phyloP scores from a whole-genome alignment of 2,888 invertebrate species.

The Hoplodrina ambigua region DNA sequence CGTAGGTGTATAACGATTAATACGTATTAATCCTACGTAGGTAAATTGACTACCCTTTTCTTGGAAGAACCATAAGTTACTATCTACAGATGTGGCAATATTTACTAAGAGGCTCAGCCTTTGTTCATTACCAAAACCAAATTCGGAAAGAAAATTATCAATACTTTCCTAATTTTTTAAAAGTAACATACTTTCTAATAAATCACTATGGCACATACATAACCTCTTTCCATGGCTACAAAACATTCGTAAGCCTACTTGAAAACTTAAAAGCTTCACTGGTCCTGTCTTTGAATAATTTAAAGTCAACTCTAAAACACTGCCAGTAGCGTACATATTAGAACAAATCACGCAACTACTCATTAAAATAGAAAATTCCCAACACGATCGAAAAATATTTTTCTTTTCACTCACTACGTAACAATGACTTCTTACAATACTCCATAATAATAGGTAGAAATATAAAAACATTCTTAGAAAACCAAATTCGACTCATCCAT shows the following conservation, averaged over 20 bases:
- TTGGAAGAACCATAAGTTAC: neutral
- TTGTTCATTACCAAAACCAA: conserved; percentile 10
- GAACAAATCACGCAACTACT: no score
- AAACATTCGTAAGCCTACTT: neutral
- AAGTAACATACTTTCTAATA: conserved; percentile 43
- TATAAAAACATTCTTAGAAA: conserved; percentile 13
- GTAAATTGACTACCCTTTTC: no score
- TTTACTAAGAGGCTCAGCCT: conserved; percentile 11
- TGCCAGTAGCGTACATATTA: neutral
- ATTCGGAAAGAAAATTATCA: conserved; percentile 39
- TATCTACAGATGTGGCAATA: conserved; percentile 6
- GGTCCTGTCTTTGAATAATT: neutral
- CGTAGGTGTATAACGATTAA: neutral
- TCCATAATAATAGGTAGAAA: neutral
- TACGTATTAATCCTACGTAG: no score
- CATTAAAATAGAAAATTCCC: neutral
- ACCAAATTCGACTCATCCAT: conserved; percentile 44
- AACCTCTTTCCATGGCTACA: neutral
- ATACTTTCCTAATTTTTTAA: conserved; percentile 5
- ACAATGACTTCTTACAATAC: neutral
- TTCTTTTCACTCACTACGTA: neutral
- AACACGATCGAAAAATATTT: neutral
- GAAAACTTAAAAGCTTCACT: neutral
- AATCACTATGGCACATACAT: conserved; percentile 29
- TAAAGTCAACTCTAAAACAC: neutral